Base-by-base conservation (phyloP, 2,888 invertebrate genomes). In the Dendrolimus houi region DNA sequence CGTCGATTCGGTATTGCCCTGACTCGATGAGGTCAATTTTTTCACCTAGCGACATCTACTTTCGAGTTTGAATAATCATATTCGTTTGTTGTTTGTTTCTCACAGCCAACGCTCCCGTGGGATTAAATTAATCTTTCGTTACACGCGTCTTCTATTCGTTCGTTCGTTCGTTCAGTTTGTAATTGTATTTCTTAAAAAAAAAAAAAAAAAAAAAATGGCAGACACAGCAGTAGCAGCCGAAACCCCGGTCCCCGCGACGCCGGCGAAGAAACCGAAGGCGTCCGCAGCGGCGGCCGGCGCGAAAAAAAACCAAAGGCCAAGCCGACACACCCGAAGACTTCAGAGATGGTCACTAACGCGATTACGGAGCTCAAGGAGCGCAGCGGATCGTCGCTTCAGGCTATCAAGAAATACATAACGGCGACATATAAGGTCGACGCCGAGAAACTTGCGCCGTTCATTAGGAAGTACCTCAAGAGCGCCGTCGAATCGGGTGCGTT, bases 401-500 rank as follows among this genome's bases (percentile, higher is more conserved):
- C 85, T 2, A 93, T 94, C 73, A 94, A 93, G 73, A 94, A 94
- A 70, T 94, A 92, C 74, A 91, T 94, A 55, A 78, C 87, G 9
- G 81, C 87, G 40, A 92, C 89, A 58, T 93, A 93, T 86, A 92
- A 92, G 60, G 83, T 93, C 8, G 93, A 93, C 69, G 84, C 87
- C 1, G 92, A 92, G 59, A 93, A 92, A 67, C 71, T 92, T 54
- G 85, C 92, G 1, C 88, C 89, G 1, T 93, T 91, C 77, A 93
- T 94, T 66, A 92, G 91, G 62, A 92, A 92, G 60, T 93, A 91
- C 55, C 58, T 67, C 61, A 93, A 92, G 72, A 72, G 79, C 12
- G 92, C 92, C 13, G 92, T 94, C n/a, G 82, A 78, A 1, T 82
- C 84, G 53, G 92, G 92, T 8, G 74, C 76, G n/a, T 68, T 93